phyloP scores from a whole-genome alignment of 2,113 vertebrate genomes.

The Megaleporinus macrocephalus region DNA sequence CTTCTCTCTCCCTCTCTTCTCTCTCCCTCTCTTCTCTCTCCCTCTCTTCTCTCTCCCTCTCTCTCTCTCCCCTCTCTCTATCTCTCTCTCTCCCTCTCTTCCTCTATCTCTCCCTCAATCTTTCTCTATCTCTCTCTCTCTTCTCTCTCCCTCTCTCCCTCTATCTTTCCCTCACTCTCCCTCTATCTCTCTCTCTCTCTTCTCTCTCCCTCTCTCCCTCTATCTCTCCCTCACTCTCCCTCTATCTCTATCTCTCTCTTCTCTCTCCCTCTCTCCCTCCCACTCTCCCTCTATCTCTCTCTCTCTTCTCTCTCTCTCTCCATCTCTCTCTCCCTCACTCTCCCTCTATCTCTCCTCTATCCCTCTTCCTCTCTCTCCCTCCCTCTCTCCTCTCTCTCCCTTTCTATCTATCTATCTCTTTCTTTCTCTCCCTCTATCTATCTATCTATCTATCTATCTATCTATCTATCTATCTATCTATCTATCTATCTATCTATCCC shows the following conservation, averaged over 20 bases:
- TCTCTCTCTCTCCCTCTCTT: too few species aligned
- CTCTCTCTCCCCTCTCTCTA: too few species aligned
- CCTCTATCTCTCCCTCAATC: neutral
- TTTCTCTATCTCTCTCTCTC: constrained; percentile 44
- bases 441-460: constrained; percentile 48
- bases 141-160: too few species aligned
- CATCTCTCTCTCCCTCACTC: neutral
- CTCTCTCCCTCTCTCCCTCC: too few species aligned
- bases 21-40: constrained; percentile 27
- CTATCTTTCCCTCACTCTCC: too few species aligned
- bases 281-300: too few species aligned
- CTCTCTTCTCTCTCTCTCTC: constrained; percentile 12
- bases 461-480: too few species aligned
- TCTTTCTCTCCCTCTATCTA: neutral
- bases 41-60: neutral
- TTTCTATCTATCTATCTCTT: too few species aligned
- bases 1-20: constrained; percentile 20
- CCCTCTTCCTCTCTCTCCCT: constrained; percentile 28
- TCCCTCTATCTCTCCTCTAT: constrained; percentile 43
- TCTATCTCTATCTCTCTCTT: constrained; percentile 29
- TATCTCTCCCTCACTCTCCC: constrained; percentile 44
- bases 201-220: constrained; percentile 4
- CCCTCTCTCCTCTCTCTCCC: neutral
- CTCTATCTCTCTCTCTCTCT: neutral
- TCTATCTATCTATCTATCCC: too few species aligned